Percentiles rank a stretch among this genome's conserved stretches.
These are phyloP conservation scores for Aphidius colemani DNA, from an alignment of 2,888 invertebrate genomes.

Conservation along the genomic window DNA sequence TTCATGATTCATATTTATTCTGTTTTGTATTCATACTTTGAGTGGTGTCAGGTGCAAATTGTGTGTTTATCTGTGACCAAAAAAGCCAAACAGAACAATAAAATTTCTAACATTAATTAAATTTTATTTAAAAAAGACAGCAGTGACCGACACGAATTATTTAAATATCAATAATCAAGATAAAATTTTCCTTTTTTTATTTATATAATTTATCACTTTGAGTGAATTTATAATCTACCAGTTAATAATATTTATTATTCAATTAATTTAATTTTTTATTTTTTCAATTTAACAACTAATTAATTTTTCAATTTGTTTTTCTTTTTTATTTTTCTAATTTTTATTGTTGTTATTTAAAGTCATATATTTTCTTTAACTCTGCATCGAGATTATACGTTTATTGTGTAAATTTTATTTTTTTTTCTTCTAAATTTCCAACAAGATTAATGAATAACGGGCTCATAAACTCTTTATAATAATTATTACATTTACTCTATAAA, in stretches of 20 bases:
- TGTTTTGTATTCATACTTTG: constrained; percentile 44
- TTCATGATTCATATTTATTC: constrained; percentile 41
- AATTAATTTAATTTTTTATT: constrained; percentile 9
- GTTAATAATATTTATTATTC: background rate
- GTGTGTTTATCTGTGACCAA: constrained; percentile 56
- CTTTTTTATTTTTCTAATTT: too few species aligned
- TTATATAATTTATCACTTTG: constrained; percentile 13
- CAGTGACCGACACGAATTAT: constrained; percentile 5
- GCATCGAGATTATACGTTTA: background rate
- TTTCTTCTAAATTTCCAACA: constrained; percentile 27
- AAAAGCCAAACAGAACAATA: constrained; percentile 56
- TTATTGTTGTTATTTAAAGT: too few species aligned
- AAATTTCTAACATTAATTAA: constrained; percentile 22
- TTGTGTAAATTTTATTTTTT: background rate
- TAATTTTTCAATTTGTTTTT: background rate
- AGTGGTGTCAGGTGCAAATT: constrained; percentile 52
- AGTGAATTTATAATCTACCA: constrained; percentile 11
- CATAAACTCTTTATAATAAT: constrained; percentile 25
- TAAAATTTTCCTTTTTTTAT: constrained; percentile 12
- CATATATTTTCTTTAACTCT: too few species aligned
- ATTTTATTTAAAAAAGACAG: constrained; percentile 30
- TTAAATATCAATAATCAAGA: constrained; percentile 7
- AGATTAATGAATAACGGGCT: constrained; percentile 33
- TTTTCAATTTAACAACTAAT: constrained; percentile 9
- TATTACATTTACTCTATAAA: too few species aligned